phyloP scores from a whole-genome alignment of 2,888 invertebrate species.

The Phaedon cochleariae region DNA sequence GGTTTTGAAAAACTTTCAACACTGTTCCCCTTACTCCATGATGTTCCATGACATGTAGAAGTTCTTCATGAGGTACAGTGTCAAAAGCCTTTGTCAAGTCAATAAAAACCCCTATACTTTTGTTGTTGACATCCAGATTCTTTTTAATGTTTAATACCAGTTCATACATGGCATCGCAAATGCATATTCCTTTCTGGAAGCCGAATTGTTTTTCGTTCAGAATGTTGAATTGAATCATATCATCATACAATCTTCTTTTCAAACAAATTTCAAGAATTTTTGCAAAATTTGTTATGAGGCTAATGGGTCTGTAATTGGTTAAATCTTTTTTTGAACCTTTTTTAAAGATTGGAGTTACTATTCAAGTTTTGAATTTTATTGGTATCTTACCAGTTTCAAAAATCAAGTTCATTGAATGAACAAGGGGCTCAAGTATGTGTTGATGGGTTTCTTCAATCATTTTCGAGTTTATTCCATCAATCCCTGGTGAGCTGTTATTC shows the following conservation, averaged over 20 bases:
- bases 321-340: slow-evolving; percentile 14
- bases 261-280: slow-evolving; percentile 11
- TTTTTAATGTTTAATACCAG: slow-evolving; percentile 1
- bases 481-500: not conserved
- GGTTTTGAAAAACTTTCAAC: slow-evolving; percentile 8
- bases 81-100: slow-evolving; percentile 26
- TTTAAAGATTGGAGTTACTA: slow-evolving; percentile 13
- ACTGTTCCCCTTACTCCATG: slow-evolving; percentile 12
- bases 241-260: not conserved
- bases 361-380: not conserved
- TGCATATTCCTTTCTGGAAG: slow-evolving; percentile 12
- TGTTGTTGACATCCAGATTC: not conserved
- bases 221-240: slow-evolving; percentile 3
- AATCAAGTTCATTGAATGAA: not conserved
- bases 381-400: slow-evolving; percentile 5
- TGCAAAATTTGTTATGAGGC: slow-evolving; percentile 11
- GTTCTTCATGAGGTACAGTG: slow-evolving; percentile 6
- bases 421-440: slow-evolving; percentile 5
- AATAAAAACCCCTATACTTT: slow-evolving; percentile 10
- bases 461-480: not conserved
- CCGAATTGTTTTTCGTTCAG: slow-evolving; percentile 13
- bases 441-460: slow-evolving; percentile 3
- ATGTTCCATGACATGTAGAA: not conserved
- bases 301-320: slow-evolving; percentile 17
- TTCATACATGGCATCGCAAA: slow-evolving; percentile 13